Percentiles rank a stretch among this genome's conserved stretches.
phyloP scores from a whole-genome alignment of 2,888 invertebrate species.

The Stenoptilia bipunctidactyla region DNA sequence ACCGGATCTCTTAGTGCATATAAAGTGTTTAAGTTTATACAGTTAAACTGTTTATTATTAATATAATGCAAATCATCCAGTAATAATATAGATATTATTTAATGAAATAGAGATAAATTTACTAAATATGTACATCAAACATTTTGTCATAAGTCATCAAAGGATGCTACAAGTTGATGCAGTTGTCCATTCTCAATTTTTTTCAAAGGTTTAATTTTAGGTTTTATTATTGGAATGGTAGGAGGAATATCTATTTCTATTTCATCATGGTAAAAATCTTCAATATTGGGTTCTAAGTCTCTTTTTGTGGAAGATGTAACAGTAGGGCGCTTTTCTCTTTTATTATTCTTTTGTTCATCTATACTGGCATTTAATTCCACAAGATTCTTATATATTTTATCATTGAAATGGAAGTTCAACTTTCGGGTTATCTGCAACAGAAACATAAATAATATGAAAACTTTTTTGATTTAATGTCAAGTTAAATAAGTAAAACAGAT shows the following conservation, averaged over 20 bases:
- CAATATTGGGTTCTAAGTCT: constrained; percentile 57
- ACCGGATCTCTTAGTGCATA: too few relatives aligned
- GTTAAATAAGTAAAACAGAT: too few relatives aligned
- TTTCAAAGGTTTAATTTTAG: constrained; percentile 39
- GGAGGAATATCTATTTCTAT: constrained; percentile 38
- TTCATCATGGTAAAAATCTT: constrained; percentile 53
- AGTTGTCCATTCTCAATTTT: constrained; percentile 36
- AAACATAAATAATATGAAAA: too few relatives aligned
- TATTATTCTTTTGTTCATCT: constrained; percentile 30
- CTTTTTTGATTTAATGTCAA: too few relatives aligned
- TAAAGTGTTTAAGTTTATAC: too few relatives aligned
- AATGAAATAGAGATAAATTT: too few relatives aligned
- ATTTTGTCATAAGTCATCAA: constrained; percentile 46
- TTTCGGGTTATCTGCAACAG: constrained; percentile 51
- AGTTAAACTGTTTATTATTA: too few relatives aligned
- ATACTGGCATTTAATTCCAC: constrained; percentile 51
- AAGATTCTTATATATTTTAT: constrained; percentile 55
- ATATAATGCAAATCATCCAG: too few relatives aligned
- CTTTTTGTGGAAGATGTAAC: constrained; percentile 26
- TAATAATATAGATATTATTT: too few relatives aligned
- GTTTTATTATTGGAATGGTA: constrained; percentile 34
- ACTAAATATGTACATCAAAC: too few relatives aligned
- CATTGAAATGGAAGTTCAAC: constrained; percentile 57
- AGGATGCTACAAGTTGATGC: constrained; percentile 41
- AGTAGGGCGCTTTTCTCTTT: constrained; percentile 26